Evolutionary conservation across 64 coral and sea anemone species (phyloP).

Genomic region (Montipora sp.): DNA sequence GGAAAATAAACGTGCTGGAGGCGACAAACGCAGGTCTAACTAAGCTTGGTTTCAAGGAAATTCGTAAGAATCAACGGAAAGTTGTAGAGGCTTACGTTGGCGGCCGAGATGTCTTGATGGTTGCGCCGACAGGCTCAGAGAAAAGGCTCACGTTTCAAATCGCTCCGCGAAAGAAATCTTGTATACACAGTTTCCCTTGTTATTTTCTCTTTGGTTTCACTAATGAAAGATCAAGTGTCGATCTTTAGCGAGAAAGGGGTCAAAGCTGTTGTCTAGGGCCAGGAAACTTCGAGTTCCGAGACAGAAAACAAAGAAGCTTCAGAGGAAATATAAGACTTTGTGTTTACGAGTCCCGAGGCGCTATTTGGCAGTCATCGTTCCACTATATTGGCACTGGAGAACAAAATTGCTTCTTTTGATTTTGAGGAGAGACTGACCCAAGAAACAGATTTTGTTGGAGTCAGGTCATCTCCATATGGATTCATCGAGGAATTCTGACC

Average conservation of each 20-base stretch:
- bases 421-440: not conserved
- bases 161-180: not conserved
- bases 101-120: constrained; percentile 54
- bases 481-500: not conserved
- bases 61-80: not conserved
- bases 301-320: too few relatives aligned
- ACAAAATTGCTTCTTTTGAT: constrained; percentile 3
- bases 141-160: constrained; percentile 65
- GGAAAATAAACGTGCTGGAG: not conserved
- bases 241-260: too few relatives aligned
- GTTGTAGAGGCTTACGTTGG: constrained; percentile 31
- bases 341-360: not conserved
- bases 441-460: not conserved
- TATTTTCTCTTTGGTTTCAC: too few relatives aligned
- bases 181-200: too few relatives aligned
- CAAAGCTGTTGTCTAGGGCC: too few relatives aligned
- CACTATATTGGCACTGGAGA: not conserved
- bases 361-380: not conserved
- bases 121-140: constrained; percentile 53
- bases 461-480: not conserved
- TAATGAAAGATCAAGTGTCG: too few relatives aligned
- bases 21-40: constrained; percentile 3
- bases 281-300: too few relatives aligned
- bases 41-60: constrained; percentile 52
- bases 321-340: too few relatives aligned